These are phyloP conservation scores for Eupeodes latifasciatus DNA, from an alignment of 2,888 invertebrate genomes.

Conservation along the genomic window DNA sequence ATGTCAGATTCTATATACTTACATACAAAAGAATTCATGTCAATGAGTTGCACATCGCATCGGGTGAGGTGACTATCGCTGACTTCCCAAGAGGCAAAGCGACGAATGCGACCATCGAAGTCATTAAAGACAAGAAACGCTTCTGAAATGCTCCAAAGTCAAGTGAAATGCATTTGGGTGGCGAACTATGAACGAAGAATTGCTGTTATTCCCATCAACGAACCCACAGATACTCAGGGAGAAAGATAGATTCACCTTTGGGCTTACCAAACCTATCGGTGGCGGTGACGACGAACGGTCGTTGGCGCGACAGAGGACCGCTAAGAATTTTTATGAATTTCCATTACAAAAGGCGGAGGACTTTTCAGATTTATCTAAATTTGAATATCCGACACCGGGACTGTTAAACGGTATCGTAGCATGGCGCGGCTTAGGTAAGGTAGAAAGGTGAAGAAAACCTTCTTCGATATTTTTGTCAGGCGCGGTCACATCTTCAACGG, in stretches of 20 bases:
- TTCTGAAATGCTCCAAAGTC: conserved; percentile 11
- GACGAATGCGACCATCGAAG: neutral
- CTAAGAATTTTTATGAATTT: conserved; percentile 40
- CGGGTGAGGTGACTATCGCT: conserved; percentile 2
- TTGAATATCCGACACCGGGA: conserved; percentile 53
- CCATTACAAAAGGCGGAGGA: conserved; percentile 1
- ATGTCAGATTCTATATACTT: conserved; percentile 26
- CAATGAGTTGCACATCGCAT: neutral
- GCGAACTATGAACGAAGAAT: conserved; percentile 42
- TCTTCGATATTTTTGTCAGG: conserved; percentile 23
- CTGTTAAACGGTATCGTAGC: conserved; percentile 52
- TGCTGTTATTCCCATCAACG: conserved; percentile 42
- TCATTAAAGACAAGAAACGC: neutral
- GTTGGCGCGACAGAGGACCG: conserved; percentile 37
- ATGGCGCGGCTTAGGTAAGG: neutral
- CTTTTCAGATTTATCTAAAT: conserved; percentile 49
- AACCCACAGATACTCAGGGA: conserved; percentile 25
- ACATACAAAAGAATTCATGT: conserved; percentile 39
- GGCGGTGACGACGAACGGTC: neutral
- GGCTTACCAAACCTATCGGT: conserved; percentile 19
- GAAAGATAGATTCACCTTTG: conserved; percentile 36
- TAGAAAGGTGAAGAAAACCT: conserved; percentile 6
- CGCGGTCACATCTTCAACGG: neutral
- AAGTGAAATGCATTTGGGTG: conserved; percentile 60
- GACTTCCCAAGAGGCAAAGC: conserved; percentile 18